Base-by-base conservation (phyloP, 2,113 vertebrate species). In the Dasyornis broadbenti region DNA sequence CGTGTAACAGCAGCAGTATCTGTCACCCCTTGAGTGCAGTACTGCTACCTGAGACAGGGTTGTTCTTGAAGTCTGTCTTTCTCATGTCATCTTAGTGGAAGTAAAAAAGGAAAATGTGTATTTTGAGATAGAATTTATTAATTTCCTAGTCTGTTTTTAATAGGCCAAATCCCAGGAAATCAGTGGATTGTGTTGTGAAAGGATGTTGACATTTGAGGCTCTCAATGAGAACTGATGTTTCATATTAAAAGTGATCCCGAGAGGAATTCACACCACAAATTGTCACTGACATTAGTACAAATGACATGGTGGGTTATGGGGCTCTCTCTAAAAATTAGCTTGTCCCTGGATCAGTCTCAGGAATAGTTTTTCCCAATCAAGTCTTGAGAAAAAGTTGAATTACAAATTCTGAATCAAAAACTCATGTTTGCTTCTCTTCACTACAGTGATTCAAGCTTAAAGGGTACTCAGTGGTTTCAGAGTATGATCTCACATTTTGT, bases 1-100 rank as follows among this genome's bases (percentile, higher is more conserved):
- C 2, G 3, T 7, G 8, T 17, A 31, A 33, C 4, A 69, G 8
- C 44, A 0, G 0, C 40, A 75, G 17, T 21, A 11, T 33, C 37
- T 60, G 52, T 40, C 33, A 40, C 37, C 20, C 5, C 15, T 44
- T 7, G 10, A 1, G 2, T 71, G 66, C 61, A 64, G 52, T 28
- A 7, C 18, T 52, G 68, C 19, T 47, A 12, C 35, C 64, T 28
- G 35, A 68, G 39, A 27, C 20, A 49, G 54, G 20, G 28, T 39
- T 42, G 11, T 28, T n/a, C 27, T 87, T 30, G 64, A 33, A 9
- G 40, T 66, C 22, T 52, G 37, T 31, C 24, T 57, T 18, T 66
- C 73, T 84, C 37, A 17, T 24, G 57, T 23, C 11, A 45, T 40
- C 39, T 66, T 70, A 37, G 9, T 54, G 27, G 31, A 87, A 71